Evolutionary conservation across 2,888 invertebrate species (phyloP), one percentile per base, ranked within the genome.

Genomic region (Troglohyphantes excavatus): DNA sequence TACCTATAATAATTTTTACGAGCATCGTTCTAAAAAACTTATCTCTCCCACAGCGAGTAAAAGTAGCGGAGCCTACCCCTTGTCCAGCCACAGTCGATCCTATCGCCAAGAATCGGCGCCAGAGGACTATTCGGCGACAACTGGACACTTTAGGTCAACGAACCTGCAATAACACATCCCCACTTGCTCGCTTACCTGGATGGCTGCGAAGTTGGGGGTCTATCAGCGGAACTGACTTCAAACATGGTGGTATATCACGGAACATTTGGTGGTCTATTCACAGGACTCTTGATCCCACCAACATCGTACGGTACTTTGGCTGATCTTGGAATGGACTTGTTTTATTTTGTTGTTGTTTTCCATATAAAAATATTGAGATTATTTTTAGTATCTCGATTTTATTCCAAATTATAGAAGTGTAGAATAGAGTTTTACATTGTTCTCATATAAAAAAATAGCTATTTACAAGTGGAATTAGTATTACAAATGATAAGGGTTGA

Each of bases 61-160:
- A 68, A 90, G 43, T 6, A 67, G 65, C 5, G 85, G 81, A 29
- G 29, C 68, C 0, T 90, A 85, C 46, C 43, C 84, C 27, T 2
- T 78, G 46, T 43, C 61, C 29, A 81, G 73, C 27, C 78, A 82
- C 46, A 78, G 67, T n/a, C 79, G 90, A 61, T 75, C 84, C 59
- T 90, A 85, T 63, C 67, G 90, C 17, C 79, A 68, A 29, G 90
- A 90, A 43, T 65, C 81, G 27, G 13, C 78, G 19, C 85, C 90
- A 3, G 90, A 85, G 29, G 90, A 90, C 67, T 90, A 83, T 27
- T 90, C 90, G 11, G 29, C 70, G 23, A 63, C 83, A 17, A 75
- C 90, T n/a, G 85, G 85, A 33, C 85, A 90, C 23, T 90, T 85
- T 61, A 65, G 84, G 63, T 67, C 84, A 9, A 65, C 83, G 19